phyloP scores from a whole-genome alignment of 2,888 invertebrate genomes.

The Tenthredo amoena region DNA sequence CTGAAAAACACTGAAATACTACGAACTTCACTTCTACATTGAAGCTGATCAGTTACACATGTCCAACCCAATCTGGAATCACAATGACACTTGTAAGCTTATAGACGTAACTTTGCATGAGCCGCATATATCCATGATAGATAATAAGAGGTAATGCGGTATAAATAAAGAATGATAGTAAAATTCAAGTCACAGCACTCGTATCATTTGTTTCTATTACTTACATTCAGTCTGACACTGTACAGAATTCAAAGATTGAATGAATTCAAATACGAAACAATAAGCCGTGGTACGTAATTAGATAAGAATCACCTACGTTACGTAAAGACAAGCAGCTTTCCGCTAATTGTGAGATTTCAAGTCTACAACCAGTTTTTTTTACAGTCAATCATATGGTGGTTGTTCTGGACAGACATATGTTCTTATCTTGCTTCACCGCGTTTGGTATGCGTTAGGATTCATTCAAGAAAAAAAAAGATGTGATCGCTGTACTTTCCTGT shows the following conservation, averaged over 20 bases:
- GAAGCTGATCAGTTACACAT: constrained; percentile 2
- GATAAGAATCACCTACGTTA: not conserved
- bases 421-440: too few species aligned
- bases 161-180: not conserved
- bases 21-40: not conserved
- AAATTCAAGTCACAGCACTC: not conserved
- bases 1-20: not conserved
- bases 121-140: not conserved
- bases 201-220: not conserved
- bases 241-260: not conserved
- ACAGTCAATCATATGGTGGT: not conserved
- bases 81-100: not conserved
- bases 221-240: not conserved
- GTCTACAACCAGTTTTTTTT: not conserved
- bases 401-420: not conserved
- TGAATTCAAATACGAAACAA: not conserved
- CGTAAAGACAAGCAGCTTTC: not conserved
- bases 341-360: not conserved
- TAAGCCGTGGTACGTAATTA: not conserved
- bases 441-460: too few species aligned
- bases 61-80: not conserved
- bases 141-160: not conserved
- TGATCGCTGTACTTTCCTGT: not conserved
- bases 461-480: too few species aligned
- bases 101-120: not conserved